Percentiles rank a stretch among this genome's conserved stretches.
Evolutionary conservation across 2,113 vertebrate species (phyloP).

Genomic region (Aplodontia rufa): DNA sequence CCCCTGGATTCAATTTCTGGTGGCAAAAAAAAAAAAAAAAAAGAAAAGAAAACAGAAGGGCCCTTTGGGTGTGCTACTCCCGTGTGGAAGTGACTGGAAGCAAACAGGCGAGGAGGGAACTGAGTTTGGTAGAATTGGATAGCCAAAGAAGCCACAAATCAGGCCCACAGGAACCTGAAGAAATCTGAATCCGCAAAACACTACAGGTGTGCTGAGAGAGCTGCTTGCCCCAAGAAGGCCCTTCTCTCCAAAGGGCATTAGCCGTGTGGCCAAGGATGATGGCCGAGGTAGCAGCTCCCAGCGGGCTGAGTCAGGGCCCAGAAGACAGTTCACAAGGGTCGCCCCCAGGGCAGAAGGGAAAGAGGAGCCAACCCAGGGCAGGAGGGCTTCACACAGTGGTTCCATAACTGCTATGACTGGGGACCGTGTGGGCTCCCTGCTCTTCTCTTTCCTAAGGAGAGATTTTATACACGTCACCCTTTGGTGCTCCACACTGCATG

Average conservation of each 20-base stretch:
- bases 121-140: neutral
- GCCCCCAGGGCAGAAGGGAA: neutral
- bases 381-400: neutral
- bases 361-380: neutral
- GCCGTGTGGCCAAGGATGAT: neutral
- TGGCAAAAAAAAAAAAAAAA: too few relatives aligned
- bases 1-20: too few relatives aligned
- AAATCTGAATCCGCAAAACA: neutral
- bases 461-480: neutral
- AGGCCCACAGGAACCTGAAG: neutral
- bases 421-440: too few relatives aligned
- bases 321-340: neutral
- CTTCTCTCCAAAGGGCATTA: neutral
- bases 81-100: neutral
- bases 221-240: neutral
- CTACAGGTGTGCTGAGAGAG: neutral
- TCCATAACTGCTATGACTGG: neutral
- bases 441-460: neutral
- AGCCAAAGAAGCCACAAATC: neutral
- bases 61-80: neutral
- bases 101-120: neutral
- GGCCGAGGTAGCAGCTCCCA: neutral
- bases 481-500: neutral
- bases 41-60: too few relatives aligned
- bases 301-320: neutral